Evolutionary conservation across 2,888 invertebrate genomes (phyloP).

Genomic region (Iselma pallidipennis): DNA sequence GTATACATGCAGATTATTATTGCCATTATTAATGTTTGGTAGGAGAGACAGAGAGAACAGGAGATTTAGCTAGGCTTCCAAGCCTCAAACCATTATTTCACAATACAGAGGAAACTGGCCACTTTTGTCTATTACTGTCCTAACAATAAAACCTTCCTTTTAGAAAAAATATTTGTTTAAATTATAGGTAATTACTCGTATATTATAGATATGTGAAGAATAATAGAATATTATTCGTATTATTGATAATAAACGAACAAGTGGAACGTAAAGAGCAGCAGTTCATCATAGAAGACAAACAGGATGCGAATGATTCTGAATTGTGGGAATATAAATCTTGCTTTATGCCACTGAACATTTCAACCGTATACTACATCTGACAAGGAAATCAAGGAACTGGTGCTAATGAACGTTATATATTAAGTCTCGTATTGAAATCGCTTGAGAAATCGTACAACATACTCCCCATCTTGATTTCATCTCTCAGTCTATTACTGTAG

Average conservation of each 20-base stretch:
- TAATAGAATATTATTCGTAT: not conserved
- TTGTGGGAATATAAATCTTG: conserved; percentile 24
- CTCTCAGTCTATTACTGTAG: not conserved
- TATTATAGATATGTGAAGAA: too few relatives aligned
- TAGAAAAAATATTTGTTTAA: too few relatives aligned
- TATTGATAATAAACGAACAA: not conserved
- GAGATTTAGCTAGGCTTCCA: not conserved
- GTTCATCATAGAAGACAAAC: conserved; percentile 28
- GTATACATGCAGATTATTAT: conserved; percentile 11
- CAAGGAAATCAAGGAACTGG: conserved; percentile 17
- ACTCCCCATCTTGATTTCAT: not conserved
- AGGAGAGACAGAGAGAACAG: not conserved
- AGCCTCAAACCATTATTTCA: not conserved
- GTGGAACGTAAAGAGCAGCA: not conserved
- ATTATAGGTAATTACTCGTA: too few relatives aligned
- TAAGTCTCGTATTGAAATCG: not conserved
- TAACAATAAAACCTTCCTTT: not conserved
- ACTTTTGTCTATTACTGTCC: not conserved
- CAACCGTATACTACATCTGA: conserved; percentile 13
- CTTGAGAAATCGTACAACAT: not conserved
- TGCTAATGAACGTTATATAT: conserved; percentile 7
- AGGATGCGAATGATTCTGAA: conserved; percentile 22
- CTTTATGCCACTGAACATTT: conserved; percentile 12
- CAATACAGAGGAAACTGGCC: not conserved
- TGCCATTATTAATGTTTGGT: conserved; percentile 1